phyloP scores from a whole-genome alignment of 2,113 vertebrate genomes.

The Vulpes ferrilata region DNA sequence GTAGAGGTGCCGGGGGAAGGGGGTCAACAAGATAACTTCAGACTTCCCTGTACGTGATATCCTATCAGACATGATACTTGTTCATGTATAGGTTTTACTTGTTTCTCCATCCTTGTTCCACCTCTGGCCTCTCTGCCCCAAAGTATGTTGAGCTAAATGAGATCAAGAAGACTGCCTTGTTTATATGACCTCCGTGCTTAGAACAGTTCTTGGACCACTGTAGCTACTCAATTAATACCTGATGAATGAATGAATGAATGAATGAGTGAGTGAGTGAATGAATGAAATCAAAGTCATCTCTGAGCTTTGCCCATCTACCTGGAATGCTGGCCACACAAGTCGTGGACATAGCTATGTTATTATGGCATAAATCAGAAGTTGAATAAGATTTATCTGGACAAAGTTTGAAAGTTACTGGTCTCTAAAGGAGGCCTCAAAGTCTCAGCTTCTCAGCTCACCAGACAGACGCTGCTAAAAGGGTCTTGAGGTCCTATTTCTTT shows the following conservation, averaged over 20 bases:
- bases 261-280: not conserved
- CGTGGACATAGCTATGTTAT: not conserved
- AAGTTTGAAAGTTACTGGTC: not conserved
- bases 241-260: not conserved
- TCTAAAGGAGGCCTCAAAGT: not conserved
- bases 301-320: not conserved
- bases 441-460: not conserved
- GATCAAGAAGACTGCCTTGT: not conserved
- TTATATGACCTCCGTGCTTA: not conserved
- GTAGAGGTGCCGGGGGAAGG: not conserved
- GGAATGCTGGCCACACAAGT: not conserved
- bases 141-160: not conserved
- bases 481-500: not conserved
- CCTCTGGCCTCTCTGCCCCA: not conserved
- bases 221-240: not conserved
- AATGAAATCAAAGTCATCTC: constrained; percentile 22
- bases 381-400: not conserved
- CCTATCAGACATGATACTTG: not conserved
- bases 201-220: not conserved
- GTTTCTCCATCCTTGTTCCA: not conserved
- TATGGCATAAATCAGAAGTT: not conserved
- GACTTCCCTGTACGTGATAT: not conserved
- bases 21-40: not conserved
- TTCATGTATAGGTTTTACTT: not conserved
- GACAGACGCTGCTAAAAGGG: not conserved